Conservation (phyloP, 2,113 vertebrate species). For the Oophaga pumilio region DNA sequence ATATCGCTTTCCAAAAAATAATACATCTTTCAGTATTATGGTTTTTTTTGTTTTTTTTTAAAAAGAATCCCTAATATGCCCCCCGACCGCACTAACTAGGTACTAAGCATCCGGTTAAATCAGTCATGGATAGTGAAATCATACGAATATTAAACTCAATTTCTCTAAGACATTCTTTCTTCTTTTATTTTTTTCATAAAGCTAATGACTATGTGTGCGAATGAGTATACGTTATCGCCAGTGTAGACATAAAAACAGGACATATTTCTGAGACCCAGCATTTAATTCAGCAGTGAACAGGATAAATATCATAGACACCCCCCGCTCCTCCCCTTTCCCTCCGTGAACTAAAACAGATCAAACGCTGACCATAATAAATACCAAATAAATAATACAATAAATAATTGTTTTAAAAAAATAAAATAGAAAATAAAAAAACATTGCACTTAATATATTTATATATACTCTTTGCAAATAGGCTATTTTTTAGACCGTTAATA, state of each 20-base stretch:
- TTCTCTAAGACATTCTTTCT: background rate
- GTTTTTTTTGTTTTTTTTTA: background rate
- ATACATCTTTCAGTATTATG: conserved; percentile 27
- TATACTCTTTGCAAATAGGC: conserved; percentile 48
- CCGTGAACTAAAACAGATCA: conserved; percentile 50
- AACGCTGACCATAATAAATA: conserved; percentile 56
- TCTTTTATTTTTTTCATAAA: background rate
- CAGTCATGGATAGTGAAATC: background rate
- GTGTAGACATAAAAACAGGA: conserved; percentile 41
- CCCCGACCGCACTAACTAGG: background rate
- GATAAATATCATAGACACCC: conserved; percentile 52
- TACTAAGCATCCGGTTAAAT: background rate
- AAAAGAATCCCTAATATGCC: conserved; percentile 14
- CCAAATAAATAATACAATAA: conserved; percentile 58
- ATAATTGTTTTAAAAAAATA: conserved; percentile 58
- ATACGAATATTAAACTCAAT: background rate
- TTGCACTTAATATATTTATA: conserved; percentile 52
- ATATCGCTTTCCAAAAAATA: conserved; percentile 19
- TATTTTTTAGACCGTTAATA: conserved; percentile 40
- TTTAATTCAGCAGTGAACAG: conserved; percentile 58
- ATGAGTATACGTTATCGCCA: conserved; percentile 15
- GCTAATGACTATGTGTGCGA: conserved; percentile 20
- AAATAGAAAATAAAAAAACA: conserved; percentile 50
- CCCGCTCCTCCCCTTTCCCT: conserved; percentile 41
- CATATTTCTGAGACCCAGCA: conserved; percentile 57